These are phyloP conservation scores for Ectropis grisescens DNA, from an alignment of 1,140 invertebrate genomes.

Conservation along the genomic window DNA sequence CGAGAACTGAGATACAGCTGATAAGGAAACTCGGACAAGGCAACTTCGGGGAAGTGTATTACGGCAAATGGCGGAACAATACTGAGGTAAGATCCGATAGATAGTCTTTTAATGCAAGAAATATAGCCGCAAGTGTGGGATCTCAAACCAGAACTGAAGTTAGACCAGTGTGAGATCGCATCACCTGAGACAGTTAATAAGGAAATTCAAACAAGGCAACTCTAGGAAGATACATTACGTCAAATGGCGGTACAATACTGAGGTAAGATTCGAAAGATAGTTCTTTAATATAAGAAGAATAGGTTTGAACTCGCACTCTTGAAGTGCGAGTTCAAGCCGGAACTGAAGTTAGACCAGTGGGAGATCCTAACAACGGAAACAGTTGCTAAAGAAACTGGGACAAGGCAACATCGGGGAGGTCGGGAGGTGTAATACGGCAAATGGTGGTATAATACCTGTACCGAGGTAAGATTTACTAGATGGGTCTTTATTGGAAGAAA, in stretches of 20 bases:
- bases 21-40: slow-evolving; percentile 92
- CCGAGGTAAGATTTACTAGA: slow-evolving; percentile 74
- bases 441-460: slow-evolving; percentile 92
- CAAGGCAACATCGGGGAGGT: slow-evolving; percentile 98
- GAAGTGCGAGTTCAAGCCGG: slow-evolving; percentile 95
- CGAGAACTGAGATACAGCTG: slow-evolving; percentile 88
- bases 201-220: slow-evolving; percentile 94
- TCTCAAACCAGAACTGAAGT: slow-evolving; percentile 91
- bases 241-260: slow-evolving; percentile 92
- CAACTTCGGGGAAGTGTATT: slow-evolving; percentile 98
- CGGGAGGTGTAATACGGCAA: slow-evolving; percentile 98
- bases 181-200: slow-evolving; percentile 87
- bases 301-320: slow-evolving; percentile 95
- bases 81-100: slow-evolving; percentile 77
- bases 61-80: slow-evolving; percentile 93
- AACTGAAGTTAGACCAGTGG: slow-evolving; percentile 96
- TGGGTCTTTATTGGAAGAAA: too few species aligned
- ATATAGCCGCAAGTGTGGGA: slow-evolving; percentile 97
- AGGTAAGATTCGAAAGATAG: slow-evolving; percentile 68
- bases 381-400: slow-evolving; percentile 90
- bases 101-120: too few species aligned
- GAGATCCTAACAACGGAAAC: slow-evolving; percentile 92
- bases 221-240: slow-evolving; percentile 99
- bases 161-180: slow-evolving; percentile 97
- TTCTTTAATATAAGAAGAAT: too few species aligned